These are phyloP conservation scores for Serranochromis macrocephalus DNA, from an alignment of 2,113 vertebrate species.

Conservation along the genomic window DNA sequence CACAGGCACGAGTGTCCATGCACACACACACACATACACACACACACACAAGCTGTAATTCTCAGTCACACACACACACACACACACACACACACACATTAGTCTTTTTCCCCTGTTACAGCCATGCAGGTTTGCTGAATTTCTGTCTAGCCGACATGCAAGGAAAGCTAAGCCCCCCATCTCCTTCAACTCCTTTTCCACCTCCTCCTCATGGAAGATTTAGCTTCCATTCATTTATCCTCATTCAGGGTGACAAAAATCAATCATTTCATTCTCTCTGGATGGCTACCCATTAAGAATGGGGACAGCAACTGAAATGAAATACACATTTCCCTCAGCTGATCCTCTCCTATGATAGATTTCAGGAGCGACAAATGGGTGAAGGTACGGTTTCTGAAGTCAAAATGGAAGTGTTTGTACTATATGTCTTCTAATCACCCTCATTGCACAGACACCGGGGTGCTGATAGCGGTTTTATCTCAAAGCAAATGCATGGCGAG, in stretches of 20 bases:
- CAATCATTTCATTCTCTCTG: conserved; percentile 75
- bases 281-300: conserved; percentile 70
- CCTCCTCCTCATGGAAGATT: conserved; percentile 62
- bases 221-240: conserved; percentile 59
- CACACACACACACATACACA: not conserved
- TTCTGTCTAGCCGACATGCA: conserved; percentile 50
- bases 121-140: conserved; percentile 45
- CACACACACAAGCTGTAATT: not conserved
- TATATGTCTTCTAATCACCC: conserved; percentile 69
- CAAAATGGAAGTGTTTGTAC: conserved; percentile 66
- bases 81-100: not conserved
- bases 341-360: conserved; percentile 66
- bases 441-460: conserved; percentile 61
- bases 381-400: conserved; percentile 54
- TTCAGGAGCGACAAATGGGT: conserved; percentile 62
- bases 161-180: conserved; percentile 39
- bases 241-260: conserved; percentile 73
- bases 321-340: conserved; percentile 70
- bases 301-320: conserved; percentile 64
- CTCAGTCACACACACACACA: not conserved
- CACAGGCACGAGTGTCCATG: not conserved
- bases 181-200: conserved; percentile 37
- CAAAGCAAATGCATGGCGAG: conserved; percentile 42
- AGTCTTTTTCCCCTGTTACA: conserved; percentile 27
- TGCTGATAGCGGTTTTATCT: conserved; percentile 64